phyloP scores from a whole-genome alignment of 2,113 vertebrate genomes.

The Forbesichthys papilliferus region DNA sequence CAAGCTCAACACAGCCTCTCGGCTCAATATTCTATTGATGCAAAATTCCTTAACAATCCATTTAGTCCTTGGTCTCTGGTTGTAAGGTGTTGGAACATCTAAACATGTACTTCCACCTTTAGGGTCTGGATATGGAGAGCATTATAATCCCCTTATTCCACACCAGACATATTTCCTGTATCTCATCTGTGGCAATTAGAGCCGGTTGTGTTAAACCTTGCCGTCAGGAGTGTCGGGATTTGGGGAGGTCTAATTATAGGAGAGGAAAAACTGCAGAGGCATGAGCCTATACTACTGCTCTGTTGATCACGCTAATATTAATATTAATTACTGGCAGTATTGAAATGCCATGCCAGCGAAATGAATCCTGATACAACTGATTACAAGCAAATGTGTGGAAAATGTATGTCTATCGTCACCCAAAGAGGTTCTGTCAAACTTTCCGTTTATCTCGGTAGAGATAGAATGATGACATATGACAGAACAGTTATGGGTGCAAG shows the following conservation, averaged over 20 bases:
- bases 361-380: slow-evolving; percentile 23
- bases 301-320: slow-evolving; percentile 20
- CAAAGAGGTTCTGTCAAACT: slow-evolving; percentile 3
- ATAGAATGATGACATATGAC: background rate
- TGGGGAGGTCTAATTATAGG: slow-evolving; percentile 62
- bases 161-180: slow-evolving; percentile 55
- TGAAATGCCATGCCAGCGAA: slow-evolving; percentile 35
- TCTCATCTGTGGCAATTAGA: slow-evolving; percentile 63
- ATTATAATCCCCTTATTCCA: slow-evolving; percentile 57
- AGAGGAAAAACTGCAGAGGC: slow-evolving; percentile 42
- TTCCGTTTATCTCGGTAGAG: background rate
- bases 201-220: slow-evolving; percentile 55
- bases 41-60: slow-evolving; percentile 39
- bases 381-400: slow-evolving; percentile 10
- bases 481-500: slow-evolving; percentile 1
- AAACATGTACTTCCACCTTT: slow-evolving; percentile 43
- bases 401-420: background rate
- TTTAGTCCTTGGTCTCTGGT: slow-evolving; percentile 24
- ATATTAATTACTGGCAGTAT: slow-evolving; percentile 44
- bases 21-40: slow-evolving; percentile 59
- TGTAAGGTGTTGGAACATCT: slow-evolving; percentile 28
- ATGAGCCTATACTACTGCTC: slow-evolving; percentile 4
- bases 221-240: slow-evolving; percentile 53
- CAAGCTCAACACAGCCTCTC: slow-evolving; percentile 49
- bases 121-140: slow-evolving; percentile 38